A percentile compares a stretch with the other conserved stretches of the same genome.
phyloP scores from a whole-genome alignment of 2,888 invertebrate species.

The Candidula unifasciata region DNA sequence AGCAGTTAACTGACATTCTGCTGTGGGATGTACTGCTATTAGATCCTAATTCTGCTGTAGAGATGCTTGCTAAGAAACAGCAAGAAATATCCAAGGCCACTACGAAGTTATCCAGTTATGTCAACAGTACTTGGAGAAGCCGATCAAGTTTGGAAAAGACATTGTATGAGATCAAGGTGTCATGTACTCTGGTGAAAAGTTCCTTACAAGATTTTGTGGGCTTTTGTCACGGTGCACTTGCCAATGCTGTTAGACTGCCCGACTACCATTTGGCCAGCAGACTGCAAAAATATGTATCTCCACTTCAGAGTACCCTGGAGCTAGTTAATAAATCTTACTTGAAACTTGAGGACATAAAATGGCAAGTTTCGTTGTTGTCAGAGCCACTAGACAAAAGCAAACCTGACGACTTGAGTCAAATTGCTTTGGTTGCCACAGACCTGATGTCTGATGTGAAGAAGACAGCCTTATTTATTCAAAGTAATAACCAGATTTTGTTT shows the following conservation, averaged over 20 bases:
- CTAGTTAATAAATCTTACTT: conserved; percentile 63
- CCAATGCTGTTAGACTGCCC: conserved; percentile 85
- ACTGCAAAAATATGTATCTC: conserved; percentile 63
- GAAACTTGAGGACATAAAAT: conserved; percentile 69
- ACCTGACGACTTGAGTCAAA: conserved; percentile 91
- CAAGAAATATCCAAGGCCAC: conserved; percentile 90
- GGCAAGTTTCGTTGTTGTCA: conserved; percentile 67
- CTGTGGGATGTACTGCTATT: conserved; percentile 82
- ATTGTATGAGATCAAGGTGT: conserved; percentile 89
- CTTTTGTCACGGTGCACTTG: conserved; percentile 91
- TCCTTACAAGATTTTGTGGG: conserved; percentile 91
- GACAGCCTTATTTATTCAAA: conserved; percentile 91
- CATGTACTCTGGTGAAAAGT: conserved; percentile 87
- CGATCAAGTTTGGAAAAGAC: conserved; percentile 87
- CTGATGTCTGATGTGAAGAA: conserved; percentile 92
- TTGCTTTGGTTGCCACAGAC: conserved; percentile 90
- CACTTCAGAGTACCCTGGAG: conserved; percentile 67
- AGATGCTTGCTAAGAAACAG: conserved; percentile 86
- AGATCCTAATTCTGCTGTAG: conserved; percentile 87
- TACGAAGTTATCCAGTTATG: conserved; percentile 79
- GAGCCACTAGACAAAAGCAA: conserved; percentile 77
- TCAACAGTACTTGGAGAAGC: conserved; percentile 85
- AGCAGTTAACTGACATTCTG: conserved; percentile 61
- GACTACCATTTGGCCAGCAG: conserved; percentile 72
- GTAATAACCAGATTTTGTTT: conserved; percentile 75